phyloP scores from a whole-genome alignment of 2,888 invertebrate species.

The Ecliptopera silaceata region DNA sequence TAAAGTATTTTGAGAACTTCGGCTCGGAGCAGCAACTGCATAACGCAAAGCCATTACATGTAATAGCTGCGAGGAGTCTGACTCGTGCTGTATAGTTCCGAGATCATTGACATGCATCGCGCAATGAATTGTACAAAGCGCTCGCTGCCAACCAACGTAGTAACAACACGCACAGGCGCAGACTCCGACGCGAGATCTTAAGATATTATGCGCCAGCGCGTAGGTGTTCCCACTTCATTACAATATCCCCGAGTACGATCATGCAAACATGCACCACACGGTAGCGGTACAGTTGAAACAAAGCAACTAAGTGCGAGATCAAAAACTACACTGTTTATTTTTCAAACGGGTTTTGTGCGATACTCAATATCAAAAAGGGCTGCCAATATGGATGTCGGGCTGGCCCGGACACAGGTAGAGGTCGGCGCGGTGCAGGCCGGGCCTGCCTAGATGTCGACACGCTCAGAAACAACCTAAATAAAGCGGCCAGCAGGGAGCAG shows the following conservation, averaged over 20 bases:
- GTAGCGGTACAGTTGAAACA: slow-evolving; percentile 2
- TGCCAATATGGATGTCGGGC: slow-evolving; percentile 29
- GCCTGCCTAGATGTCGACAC: slow-evolving; percentile 50
- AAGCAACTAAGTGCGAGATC: slow-evolving; percentile 1
- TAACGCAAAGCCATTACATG: slow-evolving; percentile 33
- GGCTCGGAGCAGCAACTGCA: slow-evolving; percentile 21
- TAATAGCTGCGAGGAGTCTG: slow-evolving; percentile 35
- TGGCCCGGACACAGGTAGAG: slow-evolving; percentile 42
- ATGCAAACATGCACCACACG: slow-evolving; percentile 10
- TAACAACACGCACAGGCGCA: slow-evolving; percentile 47
- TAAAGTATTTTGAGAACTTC: slow-evolving; percentile 9
- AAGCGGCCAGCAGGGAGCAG: slow-evolving; percentile 75
- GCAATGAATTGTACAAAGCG: slow-evolving; percentile 49
- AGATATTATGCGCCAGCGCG: slow-evolving; percentile 25
- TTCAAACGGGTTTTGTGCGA: slow-evolving; percentile 9
- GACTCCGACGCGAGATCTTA: slow-evolving; percentile 31
- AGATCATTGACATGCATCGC: slow-evolving; percentile 55
- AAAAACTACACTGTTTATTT: slow-evolving; percentile 7
- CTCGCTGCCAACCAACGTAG: slow-evolving; percentile 45
- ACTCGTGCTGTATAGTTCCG: slow-evolving; percentile 39
- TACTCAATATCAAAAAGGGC: slow-evolving; percentile 14
- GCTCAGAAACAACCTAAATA: slow-evolving; percentile 77
- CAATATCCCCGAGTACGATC: slow-evolving; percentile 21
- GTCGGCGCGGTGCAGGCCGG: slow-evolving; percentile 40
- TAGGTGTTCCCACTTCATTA: slow-evolving; percentile 27